phyloP scores from a whole-genome alignment of 2,888 invertebrate species.

The Clunio marinus region DNA sequence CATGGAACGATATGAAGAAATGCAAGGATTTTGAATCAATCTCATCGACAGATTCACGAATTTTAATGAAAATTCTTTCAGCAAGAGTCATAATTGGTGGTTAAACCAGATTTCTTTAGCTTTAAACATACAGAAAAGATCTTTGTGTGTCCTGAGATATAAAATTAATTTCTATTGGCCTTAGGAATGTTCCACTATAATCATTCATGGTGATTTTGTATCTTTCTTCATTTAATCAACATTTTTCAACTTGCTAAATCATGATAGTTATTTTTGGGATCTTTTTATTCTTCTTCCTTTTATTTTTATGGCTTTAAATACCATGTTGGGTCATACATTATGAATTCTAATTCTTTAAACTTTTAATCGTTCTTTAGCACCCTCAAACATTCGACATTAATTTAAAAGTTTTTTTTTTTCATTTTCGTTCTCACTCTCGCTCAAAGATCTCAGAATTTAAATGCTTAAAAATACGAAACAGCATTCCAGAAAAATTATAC shows the following conservation, averaged over 20 bases:
- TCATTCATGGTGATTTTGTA: slow-evolving; percentile 3
- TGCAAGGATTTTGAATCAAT: background rate
- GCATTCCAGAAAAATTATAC: slow-evolving; percentile 21
- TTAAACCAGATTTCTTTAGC: background rate
- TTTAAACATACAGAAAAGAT: too few relatives aligned
- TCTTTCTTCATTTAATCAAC: slow-evolving; percentile 20
- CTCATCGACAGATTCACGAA: background rate
- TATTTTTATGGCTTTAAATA: background rate
- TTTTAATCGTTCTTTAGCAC: slow-evolving; percentile 17
- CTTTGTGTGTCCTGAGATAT: background rate
- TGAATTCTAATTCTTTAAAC: background rate
- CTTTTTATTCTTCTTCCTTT: background rate
- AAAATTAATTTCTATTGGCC: slow-evolving; percentile 5
- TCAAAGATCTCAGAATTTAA: background rate
- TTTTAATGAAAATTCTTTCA: background rate
- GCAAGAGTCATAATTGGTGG: background rate
- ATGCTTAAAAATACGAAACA: background rate
- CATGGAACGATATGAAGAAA: background rate
- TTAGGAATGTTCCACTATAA: slow-evolving; percentile 8
- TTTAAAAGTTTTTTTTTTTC: background rate
- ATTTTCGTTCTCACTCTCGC: background rate
- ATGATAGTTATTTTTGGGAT: background rate
- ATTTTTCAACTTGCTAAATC: slow-evolving; percentile 15
- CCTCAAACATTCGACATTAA: too few relatives aligned
- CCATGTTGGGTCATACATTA: background rate